phyloP scores from a whole-genome alignment of 1,140 invertebrate species.

The Brachionus asplanchnoidis region DNA sequence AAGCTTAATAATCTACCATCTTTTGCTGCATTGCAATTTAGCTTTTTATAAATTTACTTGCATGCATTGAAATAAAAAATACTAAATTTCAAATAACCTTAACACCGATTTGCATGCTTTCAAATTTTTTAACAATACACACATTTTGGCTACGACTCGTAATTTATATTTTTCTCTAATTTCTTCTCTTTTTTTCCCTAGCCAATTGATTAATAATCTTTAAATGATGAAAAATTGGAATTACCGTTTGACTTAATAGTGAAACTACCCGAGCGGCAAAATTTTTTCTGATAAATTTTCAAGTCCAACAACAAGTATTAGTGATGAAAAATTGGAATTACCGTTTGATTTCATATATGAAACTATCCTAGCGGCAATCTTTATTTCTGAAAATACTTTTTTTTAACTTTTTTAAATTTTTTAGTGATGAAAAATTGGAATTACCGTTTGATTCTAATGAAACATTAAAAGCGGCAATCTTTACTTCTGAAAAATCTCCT shows the following conservation, averaged over 20 bases:
- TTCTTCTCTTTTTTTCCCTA: not conserved
- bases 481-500: too few species aligned
- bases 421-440: slow-evolving; percentile 40
- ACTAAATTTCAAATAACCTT: slow-evolving; percentile 27
- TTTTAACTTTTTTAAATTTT: not conserved
- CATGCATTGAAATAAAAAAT: not conserved
- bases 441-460: slow-evolving; percentile 8
- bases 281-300: not conserved
- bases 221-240: slow-evolving; percentile 41
- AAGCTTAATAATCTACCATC: not conserved
- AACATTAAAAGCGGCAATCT: not conserved
- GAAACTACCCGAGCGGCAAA: not conserved
- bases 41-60: not conserved
- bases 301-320: not conserved
- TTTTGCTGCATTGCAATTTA: slow-evolving; percentile 25
- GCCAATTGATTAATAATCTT: not conserved
- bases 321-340: slow-evolving; percentile 42
- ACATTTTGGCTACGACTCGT: not conserved
- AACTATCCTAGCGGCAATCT: not conserved
- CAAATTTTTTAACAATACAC: not conserved
- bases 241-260: slow-evolving; percentile 32
- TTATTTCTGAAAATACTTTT: not conserved
- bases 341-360: not conserved
- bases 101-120: slow-evolving; percentile 35
- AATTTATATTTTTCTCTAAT: not conserved